phyloP scores from a whole-genome alignment of 2,797 vertebrate genomes.

The Melanotaenia parkinsoni region DNA sequence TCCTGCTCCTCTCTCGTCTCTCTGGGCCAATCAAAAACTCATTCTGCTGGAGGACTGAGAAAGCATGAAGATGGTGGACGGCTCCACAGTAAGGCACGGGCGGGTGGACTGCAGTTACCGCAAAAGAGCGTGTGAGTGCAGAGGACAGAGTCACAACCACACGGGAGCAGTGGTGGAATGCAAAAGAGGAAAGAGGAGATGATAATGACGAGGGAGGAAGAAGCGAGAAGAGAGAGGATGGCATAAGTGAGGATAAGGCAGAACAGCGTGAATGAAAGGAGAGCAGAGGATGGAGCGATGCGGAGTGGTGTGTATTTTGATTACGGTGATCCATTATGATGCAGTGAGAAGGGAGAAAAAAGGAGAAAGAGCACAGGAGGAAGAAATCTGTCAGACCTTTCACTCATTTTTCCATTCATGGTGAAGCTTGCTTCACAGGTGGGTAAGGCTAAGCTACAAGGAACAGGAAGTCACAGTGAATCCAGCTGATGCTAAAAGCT shows the following conservation, averaged over 20 bases:
- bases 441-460: slow-evolving; percentile 58
- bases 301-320: slow-evolving; percentile 53
- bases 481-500: slow-evolving; percentile 47
- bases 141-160: slow-evolving; percentile 73
- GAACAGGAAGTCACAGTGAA: slow-evolving; percentile 60
- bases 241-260: slow-evolving; percentile 26
- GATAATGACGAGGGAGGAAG: slow-evolving; percentile 19
- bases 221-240: slow-evolving; percentile 17
- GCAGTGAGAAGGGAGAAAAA: slow-evolving; percentile 64
- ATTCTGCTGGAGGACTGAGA: slow-evolving; percentile 99
- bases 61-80: slow-evolving; percentile 99
- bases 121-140: slow-evolving; percentile 65
- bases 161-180: slow-evolving; percentile 44
- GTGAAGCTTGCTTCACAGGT: slow-evolving; percentile 52
- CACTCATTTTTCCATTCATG: slow-evolving; percentile 56
- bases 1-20: slow-evolving; percentile 73
- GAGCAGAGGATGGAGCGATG: slow-evolving; percentile 16
- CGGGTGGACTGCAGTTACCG: slow-evolving; percentile 90
- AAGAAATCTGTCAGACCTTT: slow-evolving; percentile 78
- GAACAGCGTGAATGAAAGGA: slow-evolving; percentile 13
- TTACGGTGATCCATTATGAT: slow-evolving; percentile 64
- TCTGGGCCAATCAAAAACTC: slow-evolving; percentile 92
- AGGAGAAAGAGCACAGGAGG: slow-evolving; percentile 77
- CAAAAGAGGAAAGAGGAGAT: slow-evolving; percentile 12
- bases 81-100: slow-evolving; percentile 98